Percentiles rank a stretch among this genome's conserved stretches.
Conservation (phyloP, 1,140 invertebrate genomes). For the Diabrotica virgifera region DNA sequence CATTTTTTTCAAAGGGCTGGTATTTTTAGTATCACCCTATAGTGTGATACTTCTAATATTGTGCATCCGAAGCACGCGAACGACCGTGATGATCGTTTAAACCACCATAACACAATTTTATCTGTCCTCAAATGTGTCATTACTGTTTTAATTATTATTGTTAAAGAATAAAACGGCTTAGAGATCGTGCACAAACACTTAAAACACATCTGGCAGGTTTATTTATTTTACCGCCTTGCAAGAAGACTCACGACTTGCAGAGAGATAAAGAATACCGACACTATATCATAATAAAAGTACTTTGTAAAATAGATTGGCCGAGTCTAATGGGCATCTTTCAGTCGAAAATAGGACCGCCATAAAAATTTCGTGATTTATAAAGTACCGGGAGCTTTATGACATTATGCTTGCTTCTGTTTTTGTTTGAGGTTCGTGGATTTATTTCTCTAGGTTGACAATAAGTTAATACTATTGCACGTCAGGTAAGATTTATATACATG, state of each 20-base stretch:
- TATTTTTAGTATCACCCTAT: too few relatives aligned
- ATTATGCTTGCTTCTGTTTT: too few relatives aligned
- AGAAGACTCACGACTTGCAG: not conserved
- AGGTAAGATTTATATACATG: too few relatives aligned
- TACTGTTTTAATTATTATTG: not conserved
- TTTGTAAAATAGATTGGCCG: conserved; percentile 23
- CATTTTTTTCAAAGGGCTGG: too few relatives aligned
- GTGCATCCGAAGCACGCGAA: not conserved
- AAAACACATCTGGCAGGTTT: conserved; percentile 18
- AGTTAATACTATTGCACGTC: too few relatives aligned
- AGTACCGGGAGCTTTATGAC: not conserved
- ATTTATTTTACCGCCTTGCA: conserved; percentile 5
- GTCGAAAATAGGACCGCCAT: conserved; percentile 16
- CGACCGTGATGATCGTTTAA: not conserved
- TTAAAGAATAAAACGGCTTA: not conserved
- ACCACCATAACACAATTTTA: not conserved
- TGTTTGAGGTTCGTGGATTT: too few relatives aligned
- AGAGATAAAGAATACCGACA: conserved; percentile 19
- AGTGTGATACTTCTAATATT: too few relatives aligned
- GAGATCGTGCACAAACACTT: conserved; percentile 3
- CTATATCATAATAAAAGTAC: conserved; percentile 23
- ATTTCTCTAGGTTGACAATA: too few relatives aligned
- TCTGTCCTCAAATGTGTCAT: not conserved
- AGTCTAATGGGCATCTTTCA: conserved; percentile 21
- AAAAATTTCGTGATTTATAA: conserved; percentile 16